These are phyloP conservation scores for honey bee (Apis mellifera) DNA, from an alignment of 1,140 invertebrate genomes.

Conservation along the genomic window Amel_HAv3.1 CM009943.2:9780001-9780500, in stretches of 20 bases:
- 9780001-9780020: too few species aligned
- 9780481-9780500: too few species aligned
- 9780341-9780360: neutral
- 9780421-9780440: too few species aligned
- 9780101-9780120: neutral
- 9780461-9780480: too few species aligned
- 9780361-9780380: neutral
- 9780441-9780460: too few species aligned
- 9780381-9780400: neutral
- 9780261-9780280: too few species aligned
- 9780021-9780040: neutral
- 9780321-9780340: too few species aligned
- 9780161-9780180: neutral
- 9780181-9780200: neutral
- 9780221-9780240: slow-evolving; percentile 1
- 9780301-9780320: neutral
- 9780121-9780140: slow-evolving; percentile 10
- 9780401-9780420: too few species aligned
- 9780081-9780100: neutral
- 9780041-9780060: neutral
- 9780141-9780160: neutral
- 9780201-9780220: slow-evolving; percentile 19
- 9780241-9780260: neutral
- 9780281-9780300: neutral
- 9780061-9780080: neutral